Evolutionary conservation across 1,140 invertebrate species (phyloP).

Genomic region (Theocolax elegans): DNA sequence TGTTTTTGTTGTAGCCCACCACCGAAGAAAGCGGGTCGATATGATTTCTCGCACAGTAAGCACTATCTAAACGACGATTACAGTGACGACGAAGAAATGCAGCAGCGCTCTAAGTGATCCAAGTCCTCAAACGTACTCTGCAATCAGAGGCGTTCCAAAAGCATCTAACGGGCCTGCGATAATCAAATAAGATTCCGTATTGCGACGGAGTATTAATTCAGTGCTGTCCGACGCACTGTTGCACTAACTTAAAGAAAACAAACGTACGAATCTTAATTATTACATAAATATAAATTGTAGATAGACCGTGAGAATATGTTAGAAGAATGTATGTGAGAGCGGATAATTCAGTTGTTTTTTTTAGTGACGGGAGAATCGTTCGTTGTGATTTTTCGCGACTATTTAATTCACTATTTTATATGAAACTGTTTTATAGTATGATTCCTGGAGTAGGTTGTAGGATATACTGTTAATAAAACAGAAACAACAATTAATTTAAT

Average conservation of each 20-base stretch:
- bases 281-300: slow-evolving; percentile 14
- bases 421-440: slow-evolving; percentile 22
- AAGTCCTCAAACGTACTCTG: slow-evolving; percentile 19
- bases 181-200: background rate
- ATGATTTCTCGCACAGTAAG: slow-evolving; percentile 59
- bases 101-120: slow-evolving; percentile 45
- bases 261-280: slow-evolving; percentile 27
- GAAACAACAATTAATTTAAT: slow-evolving; percentile 6
- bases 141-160: slow-evolving; percentile 19
- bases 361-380: too few species aligned
- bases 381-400: slow-evolving; percentile 10
- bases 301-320: slow-evolving; percentile 13
- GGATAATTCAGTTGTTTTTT: too few species aligned
- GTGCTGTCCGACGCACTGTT: slow-evolving; percentile 16
- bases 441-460: background rate
- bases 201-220: slow-evolving; percentile 5
- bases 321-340: too few species aligned
- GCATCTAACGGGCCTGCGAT: slow-evolving; percentile 6
- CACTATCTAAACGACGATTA: slow-evolving; percentile 65
- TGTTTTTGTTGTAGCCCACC: slow-evolving; percentile 65
- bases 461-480: slow-evolving; percentile 11
- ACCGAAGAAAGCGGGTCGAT: slow-evolving; percentile 67
- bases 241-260: slow-evolving; percentile 2
- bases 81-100: slow-evolving; percentile 66
- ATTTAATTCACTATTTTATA: slow-evolving; percentile 31